phyloP scores from a whole-genome alignment of 2,888 invertebrate species.

The Synanthedon vespiformis region DNA sequence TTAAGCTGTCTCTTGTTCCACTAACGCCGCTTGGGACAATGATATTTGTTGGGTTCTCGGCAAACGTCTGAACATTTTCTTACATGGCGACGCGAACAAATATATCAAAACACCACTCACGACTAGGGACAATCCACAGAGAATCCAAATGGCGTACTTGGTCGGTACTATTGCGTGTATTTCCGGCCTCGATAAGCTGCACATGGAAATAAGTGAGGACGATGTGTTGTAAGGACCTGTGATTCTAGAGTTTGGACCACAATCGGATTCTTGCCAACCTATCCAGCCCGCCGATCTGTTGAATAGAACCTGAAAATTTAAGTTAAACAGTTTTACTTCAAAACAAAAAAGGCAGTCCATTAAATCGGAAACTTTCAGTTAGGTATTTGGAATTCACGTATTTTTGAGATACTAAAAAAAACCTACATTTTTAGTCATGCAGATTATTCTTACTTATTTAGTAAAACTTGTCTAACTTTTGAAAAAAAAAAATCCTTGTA shows the following conservation, averaged over 20 bases:
- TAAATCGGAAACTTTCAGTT: too few relatives aligned
- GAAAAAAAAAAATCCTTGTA: too few relatives aligned
- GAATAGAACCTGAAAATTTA: conserved; percentile 44
- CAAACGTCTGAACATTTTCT: conserved; percentile 33
- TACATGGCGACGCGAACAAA: conserved; percentile 38
- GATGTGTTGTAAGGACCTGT: conserved; percentile 46
- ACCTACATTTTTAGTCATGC: too few relatives aligned
- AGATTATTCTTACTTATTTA: too few relatives aligned
- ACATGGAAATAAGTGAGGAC: conserved; percentile 25
- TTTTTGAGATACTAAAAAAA: too few relatives aligned
- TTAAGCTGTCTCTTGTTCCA: conserved; percentile 9
- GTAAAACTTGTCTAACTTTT: too few relatives aligned
- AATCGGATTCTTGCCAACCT: conserved; percentile 49
- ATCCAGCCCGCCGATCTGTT: conserved; percentile 61
- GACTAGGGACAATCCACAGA: conserved; percentile 42
- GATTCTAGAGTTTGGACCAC: conserved; percentile 46
- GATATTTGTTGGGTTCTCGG: conserved; percentile 39
- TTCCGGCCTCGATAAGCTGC: conserved; percentile 24
- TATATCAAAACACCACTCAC: conserved; percentile 43
- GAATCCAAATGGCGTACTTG: conserved; percentile 48
- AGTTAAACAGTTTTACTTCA: neutral
- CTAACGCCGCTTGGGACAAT: conserved; percentile 46
- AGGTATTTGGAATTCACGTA: too few relatives aligned
- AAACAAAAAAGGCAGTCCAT: neutral
- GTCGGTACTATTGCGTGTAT: conserved; percentile 38